Conservation (phyloP, 1,140 invertebrate genomes). For the Zaprionus vittiger region DNA sequence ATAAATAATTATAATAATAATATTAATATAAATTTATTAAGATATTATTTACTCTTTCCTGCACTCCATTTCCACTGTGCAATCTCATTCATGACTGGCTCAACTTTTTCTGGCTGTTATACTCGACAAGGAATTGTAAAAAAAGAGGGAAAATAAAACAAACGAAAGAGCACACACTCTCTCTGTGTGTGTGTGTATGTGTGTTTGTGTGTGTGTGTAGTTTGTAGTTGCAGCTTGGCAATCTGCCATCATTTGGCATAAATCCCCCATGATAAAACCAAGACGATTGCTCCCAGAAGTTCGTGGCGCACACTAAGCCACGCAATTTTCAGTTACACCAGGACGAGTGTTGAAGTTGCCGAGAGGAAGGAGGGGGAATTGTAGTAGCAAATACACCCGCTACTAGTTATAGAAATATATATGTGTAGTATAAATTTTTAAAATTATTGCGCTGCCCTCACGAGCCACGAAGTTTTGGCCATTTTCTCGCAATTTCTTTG, state of each 20-base stretch:
- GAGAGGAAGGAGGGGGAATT: neutral
- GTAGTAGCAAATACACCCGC: slow-evolving; percentile 47
- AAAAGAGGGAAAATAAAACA: slow-evolving; percentile 69
- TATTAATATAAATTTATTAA: neutral
- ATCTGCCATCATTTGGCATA: slow-evolving; percentile 79
- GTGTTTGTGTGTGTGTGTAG: slow-evolving; percentile 23
- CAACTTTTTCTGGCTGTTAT: slow-evolving; percentile 74
- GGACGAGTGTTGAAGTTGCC: slow-evolving; percentile 10
- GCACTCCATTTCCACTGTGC: slow-evolving; percentile 50
- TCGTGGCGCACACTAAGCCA: slow-evolving; percentile 64
- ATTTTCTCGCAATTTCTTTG: slow-evolving; percentile 67
- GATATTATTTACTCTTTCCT: neutral
- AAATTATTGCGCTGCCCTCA: slow-evolving; percentile 66
- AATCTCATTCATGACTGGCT: slow-evolving; percentile 39
- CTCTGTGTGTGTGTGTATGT: slow-evolving; percentile 3
- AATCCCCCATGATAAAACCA: slow-evolving; percentile 73
- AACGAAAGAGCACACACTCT: slow-evolving; percentile 35
- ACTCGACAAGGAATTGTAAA: slow-evolving; percentile 72
- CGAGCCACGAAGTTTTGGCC: slow-evolving; percentile 52
- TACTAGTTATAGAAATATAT: slow-evolving; percentile 40
- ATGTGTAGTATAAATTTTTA: slow-evolving; percentile 65
- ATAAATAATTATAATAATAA: neutral
- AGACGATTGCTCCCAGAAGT: slow-evolving; percentile 71
- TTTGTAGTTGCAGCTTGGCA: slow-evolving; percentile 75
- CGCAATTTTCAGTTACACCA: slow-evolving; percentile 57